Conservation (phyloP, 2,888 invertebrate species). For the Latrodectus hesperus region DNA sequence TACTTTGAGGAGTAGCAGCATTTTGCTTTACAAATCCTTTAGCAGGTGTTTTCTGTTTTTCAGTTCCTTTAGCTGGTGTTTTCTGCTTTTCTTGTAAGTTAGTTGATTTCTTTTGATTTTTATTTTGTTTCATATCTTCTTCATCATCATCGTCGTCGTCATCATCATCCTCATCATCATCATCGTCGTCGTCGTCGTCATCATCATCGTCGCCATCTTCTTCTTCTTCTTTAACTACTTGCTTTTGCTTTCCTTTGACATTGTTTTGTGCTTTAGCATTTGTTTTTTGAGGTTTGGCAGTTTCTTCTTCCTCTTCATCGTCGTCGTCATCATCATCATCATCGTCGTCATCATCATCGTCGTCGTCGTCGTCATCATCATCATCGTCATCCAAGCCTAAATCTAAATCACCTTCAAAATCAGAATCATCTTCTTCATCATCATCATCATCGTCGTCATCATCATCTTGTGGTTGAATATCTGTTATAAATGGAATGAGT, state of each 20-base stretch:
- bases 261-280: neutral
- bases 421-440: conserved; percentile 71
- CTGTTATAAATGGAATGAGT: too few species aligned
- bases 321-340: conserved; percentile 71
- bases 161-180: conserved; percentile 38
- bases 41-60: conserved; percentile 18
- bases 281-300: neutral
- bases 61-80: neutral
- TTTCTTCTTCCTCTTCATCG: conserved; percentile 57
- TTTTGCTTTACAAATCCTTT: conserved; percentile 10
- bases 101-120: conserved; percentile 16
- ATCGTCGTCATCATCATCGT: conserved; percentile 81
- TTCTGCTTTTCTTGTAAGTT: neutral
- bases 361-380: conserved; percentile 77
- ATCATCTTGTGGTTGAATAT: neutral
- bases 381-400: conserved; percentile 77
- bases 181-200: conserved; percentile 29
- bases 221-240: conserved; percentile 79
- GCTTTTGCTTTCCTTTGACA: conserved; percentile 75
- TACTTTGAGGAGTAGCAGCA: neutral
- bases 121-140: neutral
- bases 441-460: conserved; percentile 79
- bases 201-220: conserved; percentile 70
- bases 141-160: conserved; percentile 50
- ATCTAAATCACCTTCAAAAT: neutral